Percentiles rank a stretch among this genome's conserved stretches.
Evolutionary conservation across 2,797 vertebrate genomes (phyloP).

Genomic region (Tadarida brasiliensis): DNA sequence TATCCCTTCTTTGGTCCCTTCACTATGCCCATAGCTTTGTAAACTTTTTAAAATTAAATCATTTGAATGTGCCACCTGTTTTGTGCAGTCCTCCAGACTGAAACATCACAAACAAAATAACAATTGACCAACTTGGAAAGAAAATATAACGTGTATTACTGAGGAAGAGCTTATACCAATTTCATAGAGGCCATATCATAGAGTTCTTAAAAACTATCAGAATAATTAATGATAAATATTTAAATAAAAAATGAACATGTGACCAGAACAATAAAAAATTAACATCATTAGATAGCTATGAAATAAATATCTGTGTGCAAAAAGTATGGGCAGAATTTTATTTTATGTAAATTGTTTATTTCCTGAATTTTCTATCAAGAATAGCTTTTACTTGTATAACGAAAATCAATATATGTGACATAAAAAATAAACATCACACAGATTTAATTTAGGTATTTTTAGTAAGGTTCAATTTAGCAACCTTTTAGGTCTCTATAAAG

Average conservation of each 20-base stretch:
- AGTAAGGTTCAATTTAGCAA: not conserved
- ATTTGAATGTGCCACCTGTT: conserved; percentile 70
- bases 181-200: not conserved
- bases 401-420: not conserved
- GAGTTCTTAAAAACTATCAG: not conserved
- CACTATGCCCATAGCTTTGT: not conserved
- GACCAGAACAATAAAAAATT: not conserved
- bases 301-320: not conserved
- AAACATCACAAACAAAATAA: conserved; percentile 38
- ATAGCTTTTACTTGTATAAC: conserved; percentile 6
- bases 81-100: not conserved
- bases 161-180: not conserved
- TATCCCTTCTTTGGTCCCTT: conserved; percentile 41
- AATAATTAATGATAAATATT: conserved; percentile 1
- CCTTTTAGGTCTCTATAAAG: not conserved
- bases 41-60: conserved; percentile 71
- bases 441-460: not conserved
- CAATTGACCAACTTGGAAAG: conserved; percentile 52
- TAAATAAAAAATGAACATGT: conserved; percentile 3
- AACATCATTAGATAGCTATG: not conserved
- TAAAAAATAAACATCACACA: not conserved
- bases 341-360: not conserved
- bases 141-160: not conserved
- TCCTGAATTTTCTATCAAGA: not conserved
- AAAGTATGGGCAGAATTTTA: not conserved